phyloP scores from a whole-genome alignment of 2,888 invertebrate genomes.

The Patella caerulea region DNA sequence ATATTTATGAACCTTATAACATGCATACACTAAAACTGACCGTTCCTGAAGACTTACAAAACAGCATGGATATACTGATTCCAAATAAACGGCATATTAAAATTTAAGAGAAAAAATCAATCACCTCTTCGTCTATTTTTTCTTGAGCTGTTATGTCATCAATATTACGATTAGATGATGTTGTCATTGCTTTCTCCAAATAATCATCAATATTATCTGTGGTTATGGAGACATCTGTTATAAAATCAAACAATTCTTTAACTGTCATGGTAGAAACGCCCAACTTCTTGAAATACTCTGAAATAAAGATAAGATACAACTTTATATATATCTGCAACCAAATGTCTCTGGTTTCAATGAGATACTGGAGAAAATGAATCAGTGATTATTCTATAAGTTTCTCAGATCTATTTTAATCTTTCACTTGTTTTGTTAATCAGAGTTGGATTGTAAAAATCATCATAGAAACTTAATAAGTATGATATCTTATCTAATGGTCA shows the following conservation, averaged over 20 bases:
- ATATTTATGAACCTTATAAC: too few species aligned
- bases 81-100: not conserved
- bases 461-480: not conserved
- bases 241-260: constrained; percentile 94
- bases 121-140: constrained; percentile 85
- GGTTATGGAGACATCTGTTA: constrained; percentile 91
- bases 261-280: constrained; percentile 90
- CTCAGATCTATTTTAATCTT: not conserved
- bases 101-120: not conserved
- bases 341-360: too few species aligned
- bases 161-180: constrained; percentile 63
- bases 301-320: constrained; percentile 51
- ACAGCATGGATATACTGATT: too few species aligned
- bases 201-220: constrained; percentile 81
- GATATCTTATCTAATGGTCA: not conserved
- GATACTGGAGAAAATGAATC: too few species aligned
- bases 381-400: not conserved
- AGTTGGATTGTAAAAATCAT: constrained; percentile 10
- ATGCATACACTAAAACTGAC: too few species aligned
- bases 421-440: not conserved
- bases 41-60: too few species aligned
- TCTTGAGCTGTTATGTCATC: constrained; percentile 81
- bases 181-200: constrained; percentile 62
- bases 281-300: constrained; percentile 90
- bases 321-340: too few species aligned